Base-by-base conservation (phyloP, 2,797 vertebrate species). In the Distichodus sexfasciatus region DNA sequence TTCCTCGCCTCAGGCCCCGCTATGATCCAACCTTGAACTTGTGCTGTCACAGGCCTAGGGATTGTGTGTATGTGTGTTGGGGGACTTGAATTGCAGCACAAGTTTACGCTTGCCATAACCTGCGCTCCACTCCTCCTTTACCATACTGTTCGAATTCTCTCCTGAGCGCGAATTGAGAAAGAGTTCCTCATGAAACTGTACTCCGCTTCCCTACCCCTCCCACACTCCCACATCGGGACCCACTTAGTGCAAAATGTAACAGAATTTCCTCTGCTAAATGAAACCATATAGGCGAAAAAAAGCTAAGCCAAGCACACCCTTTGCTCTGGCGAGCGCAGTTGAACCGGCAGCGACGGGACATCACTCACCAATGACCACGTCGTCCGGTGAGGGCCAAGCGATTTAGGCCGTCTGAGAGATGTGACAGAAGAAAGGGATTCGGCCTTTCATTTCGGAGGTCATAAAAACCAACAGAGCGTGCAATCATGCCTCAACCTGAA, bases 241-340 rank as follows among this genome's bases (percentile, higher is more conserved):
- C 77, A 85, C 84, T 91, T 89, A 91, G 86, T 90, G 84, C 86
- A 85, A 89, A 90, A 81, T 88, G 84, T 89, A 89, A 90, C 84
- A 81, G 87, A 91, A 91, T 90, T 91, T 91, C 88, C 89, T 87
- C 69, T 66, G 83, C 86, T 88, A 88, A 90, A 89, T 85, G 85
- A 87, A 90, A 90, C 87, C 87, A 90, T 87, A 82, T 83, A 81
- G 80, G 81, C 85, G 76, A 86, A 86, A 87, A 80, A 76, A 79
- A 81, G n/a, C n/a, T n/a, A n/a, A 87, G 83, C 81, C 83, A 81
- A 87, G 82, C 74, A 77, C 60, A 79, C 77, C 65, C 72, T 65
- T 65, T 50, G 10, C 69, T 61, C 86, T 78, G 73, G 77, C 77
- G 50, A 68, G 71, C 44, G 7, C 65, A 48, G 66, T 57, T 4